Conservation (phyloP, 30 jellyfish, hydroid and myxozoan genomes). For the Pelagia noctiluca region DNA sequence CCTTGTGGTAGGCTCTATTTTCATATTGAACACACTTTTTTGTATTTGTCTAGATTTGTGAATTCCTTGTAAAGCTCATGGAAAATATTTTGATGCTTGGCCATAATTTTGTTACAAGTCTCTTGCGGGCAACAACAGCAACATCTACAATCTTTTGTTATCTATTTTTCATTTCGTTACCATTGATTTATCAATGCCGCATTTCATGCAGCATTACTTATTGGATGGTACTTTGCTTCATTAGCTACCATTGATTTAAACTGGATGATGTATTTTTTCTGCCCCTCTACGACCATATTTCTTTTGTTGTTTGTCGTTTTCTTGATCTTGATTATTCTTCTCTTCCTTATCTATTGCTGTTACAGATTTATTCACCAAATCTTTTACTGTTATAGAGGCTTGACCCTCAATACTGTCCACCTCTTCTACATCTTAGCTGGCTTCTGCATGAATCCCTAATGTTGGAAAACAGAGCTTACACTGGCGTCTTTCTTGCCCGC, state of each 20-base stretch:
- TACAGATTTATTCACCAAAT: constrained; percentile 1
- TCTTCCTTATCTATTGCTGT: constrained; percentile 6
- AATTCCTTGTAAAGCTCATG: constrained; percentile 23
- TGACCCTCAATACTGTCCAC: constrained; percentile 17
- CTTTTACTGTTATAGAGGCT: neutral
- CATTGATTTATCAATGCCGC: constrained; percentile 58
- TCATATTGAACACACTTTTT: too few species aligned
- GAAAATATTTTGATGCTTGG: constrained; percentile 51
- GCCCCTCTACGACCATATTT: constrained; percentile 1
- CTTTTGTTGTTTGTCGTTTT: neutral
- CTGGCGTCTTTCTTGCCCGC: constrained; percentile 12
- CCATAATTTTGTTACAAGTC: constrained; percentile 34
- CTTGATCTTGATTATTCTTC: constrained; percentile 8
- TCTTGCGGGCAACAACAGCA: constrained; percentile 39
- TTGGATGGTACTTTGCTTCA: neutral
- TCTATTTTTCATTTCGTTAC: constrained; percentile 43
- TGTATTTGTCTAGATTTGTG: too few species aligned
- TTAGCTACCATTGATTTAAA: neutral
- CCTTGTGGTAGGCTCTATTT: too few species aligned
- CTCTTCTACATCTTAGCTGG: neutral
- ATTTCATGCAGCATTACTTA: constrained; percentile 39
- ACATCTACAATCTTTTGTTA: constrained; percentile 33
- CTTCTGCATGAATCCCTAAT: constrained; percentile 2
- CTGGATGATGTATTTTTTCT: neutral
- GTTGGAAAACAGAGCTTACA: constrained; percentile 10